These are phyloP conservation scores for Augochlorella aurata DNA, from an alignment of 2,888 invertebrate species.

Conservation along the genomic window DNA sequence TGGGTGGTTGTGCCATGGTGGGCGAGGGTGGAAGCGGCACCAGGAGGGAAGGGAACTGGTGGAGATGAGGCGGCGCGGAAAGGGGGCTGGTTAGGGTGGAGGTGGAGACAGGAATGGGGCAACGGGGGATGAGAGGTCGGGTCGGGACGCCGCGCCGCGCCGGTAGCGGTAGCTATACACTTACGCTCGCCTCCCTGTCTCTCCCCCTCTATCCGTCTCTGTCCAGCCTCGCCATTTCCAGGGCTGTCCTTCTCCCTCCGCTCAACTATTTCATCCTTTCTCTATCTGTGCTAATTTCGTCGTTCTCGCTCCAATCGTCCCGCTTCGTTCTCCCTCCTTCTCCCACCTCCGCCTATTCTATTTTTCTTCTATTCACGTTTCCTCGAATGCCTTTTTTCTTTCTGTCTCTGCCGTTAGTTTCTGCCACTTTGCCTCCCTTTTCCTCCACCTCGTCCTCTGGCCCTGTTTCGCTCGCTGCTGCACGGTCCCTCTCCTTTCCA, in stretches of 20 bases:
- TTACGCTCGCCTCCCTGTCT: constrained; percentile 50
- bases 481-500: background rate
- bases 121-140: constrained; percentile 66
- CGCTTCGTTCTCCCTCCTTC: constrained; percentile 5
- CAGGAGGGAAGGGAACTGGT: constrained; percentile 47
- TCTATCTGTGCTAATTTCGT: constrained; percentile 44
- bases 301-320: constrained; percentile 28
- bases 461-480: background rate
- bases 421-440: constrained; percentile 49
- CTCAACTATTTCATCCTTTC: constrained; percentile 45
- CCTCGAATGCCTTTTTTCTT: constrained; percentile 46
- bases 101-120: constrained; percentile 68
- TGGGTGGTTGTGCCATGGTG: constrained; percentile 69
- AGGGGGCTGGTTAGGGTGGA: constrained; percentile 52
- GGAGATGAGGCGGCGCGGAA: constrained; percentile 61
- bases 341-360: constrained; percentile 28
- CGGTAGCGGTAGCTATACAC: constrained; percentile 57
- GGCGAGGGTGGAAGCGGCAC: constrained; percentile 62
- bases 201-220: constrained; percentile 13
- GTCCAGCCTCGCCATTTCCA: constrained; percentile 17
- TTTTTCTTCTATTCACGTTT: constrained; percentile 58
- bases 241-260: background rate
- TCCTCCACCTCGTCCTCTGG: background rate
- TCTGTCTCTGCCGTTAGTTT: constrained; percentile 51
- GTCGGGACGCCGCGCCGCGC: constrained; percentile 60